A percentile compares a stretch with the other conserved stretches of the same genome.
phyloP scores from a whole-genome alignment of 2,888 invertebrate species.

The Cryptus armator region DNA sequence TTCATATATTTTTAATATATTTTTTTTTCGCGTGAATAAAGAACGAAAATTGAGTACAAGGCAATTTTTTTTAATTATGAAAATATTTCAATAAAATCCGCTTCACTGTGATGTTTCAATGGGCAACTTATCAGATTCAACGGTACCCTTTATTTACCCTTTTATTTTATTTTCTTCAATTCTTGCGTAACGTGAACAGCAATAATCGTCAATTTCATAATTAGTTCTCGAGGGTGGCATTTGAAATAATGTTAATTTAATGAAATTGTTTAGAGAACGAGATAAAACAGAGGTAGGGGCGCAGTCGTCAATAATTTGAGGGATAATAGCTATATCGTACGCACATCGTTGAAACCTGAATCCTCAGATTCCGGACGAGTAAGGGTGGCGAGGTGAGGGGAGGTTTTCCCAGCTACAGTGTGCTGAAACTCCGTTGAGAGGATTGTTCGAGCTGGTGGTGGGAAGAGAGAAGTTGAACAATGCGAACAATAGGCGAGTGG shows the following conservation, averaged over 20 bases:
- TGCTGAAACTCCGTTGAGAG: constrained; percentile 78
- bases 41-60: no score
- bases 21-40: no score
- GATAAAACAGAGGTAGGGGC: not conserved
- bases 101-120: not conserved
- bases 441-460: constrained; percentile 76
- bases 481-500: constrained; percentile 69
- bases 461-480: constrained; percentile 65
- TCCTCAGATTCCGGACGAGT: constrained; percentile 43
- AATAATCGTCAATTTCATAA: not conserved
- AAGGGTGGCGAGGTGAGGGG: not conserved
- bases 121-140: not conserved
- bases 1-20: no score
- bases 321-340: constrained; percentile 29
- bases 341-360: constrained; percentile 42
- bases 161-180: not conserved
- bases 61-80: not conserved
- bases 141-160: not conserved
- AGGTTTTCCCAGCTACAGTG: constrained; percentile 36
- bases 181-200: not conserved
- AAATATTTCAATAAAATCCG: not conserved
- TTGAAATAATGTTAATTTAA: not conserved
- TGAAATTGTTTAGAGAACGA: not conserved
- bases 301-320: constrained; percentile 23
- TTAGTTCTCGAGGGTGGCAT: not conserved